phyloP scores from a whole-genome alignment of 2,888 invertebrate genomes.

The Urechis unicinctus region DNA sequence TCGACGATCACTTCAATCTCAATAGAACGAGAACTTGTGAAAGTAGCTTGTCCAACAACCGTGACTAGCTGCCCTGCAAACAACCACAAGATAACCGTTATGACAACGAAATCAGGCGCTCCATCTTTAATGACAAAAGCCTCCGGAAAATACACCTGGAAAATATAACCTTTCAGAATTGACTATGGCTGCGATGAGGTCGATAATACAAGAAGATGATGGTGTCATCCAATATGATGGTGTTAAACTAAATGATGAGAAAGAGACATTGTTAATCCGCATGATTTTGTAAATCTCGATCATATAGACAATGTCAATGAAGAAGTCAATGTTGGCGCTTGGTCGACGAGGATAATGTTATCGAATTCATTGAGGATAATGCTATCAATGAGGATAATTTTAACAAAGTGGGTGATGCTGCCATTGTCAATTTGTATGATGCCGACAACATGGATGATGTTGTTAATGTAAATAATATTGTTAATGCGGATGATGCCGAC shows the following conservation, averaged over 20 bases:
- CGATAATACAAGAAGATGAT: no score
- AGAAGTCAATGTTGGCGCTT: no score
- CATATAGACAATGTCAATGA: no score
- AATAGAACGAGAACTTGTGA: slow-evolving; percentile 17
- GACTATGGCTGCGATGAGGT: no score
- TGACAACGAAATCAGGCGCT: background rate
- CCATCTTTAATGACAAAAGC: no score
- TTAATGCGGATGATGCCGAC: slow-evolving; percentile 8
- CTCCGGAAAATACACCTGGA: no score
- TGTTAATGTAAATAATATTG: slow-evolving; percentile 8
- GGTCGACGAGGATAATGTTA: background rate
- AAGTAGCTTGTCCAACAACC: slow-evolving; percentile 11
- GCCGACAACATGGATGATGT: slow-evolving; percentile 1
- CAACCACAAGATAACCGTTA: background rate
- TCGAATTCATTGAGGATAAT: slow-evolving; percentile 1
- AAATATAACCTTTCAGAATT: no score
- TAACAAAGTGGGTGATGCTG: slow-evolving; percentile 2
- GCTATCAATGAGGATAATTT: slow-evolving; percentile 2
- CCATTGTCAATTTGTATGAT: background rate
- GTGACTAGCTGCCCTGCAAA: slow-evolving; percentile 15
- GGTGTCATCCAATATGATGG: no score
- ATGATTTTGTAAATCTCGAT: no score
- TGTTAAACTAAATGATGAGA: no score
- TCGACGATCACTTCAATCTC: slow-evolving; percentile 20
- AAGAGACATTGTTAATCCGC: no score